Percentiles rank a stretch among this genome's conserved stretches.
Evolutionary conservation across 1,140 invertebrate species (phyloP).

Genomic region (Drosophila oshimai): DNA sequence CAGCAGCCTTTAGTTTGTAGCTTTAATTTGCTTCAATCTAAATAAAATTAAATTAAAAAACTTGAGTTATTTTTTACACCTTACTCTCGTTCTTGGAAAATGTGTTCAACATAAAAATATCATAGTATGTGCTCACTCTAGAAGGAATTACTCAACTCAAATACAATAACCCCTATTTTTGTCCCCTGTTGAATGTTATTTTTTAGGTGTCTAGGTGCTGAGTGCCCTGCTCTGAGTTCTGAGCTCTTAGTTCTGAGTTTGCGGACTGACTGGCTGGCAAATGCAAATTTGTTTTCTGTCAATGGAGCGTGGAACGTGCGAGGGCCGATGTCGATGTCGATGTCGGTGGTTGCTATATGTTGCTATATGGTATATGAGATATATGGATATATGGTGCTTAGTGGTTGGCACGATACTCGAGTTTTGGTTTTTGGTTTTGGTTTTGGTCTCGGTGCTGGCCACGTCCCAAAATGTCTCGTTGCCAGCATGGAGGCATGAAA

Average conservation of each 20-base stretch:
- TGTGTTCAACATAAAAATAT: too few relatives aligned
- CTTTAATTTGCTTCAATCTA: background rate
- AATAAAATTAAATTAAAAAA: background rate
- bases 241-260: too few relatives aligned
- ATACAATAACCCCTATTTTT: too few relatives aligned
- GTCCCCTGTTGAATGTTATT: too few relatives aligned
- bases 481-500: constrained; percentile 1
- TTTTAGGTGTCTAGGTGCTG: too few relatives aligned
- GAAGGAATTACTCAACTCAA: too few relatives aligned
- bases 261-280: constrained; percentile 31
- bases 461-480: constrained; percentile 30
- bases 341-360: constrained; percentile 21
- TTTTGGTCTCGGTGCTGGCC: constrained; percentile 27
- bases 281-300: constrained; percentile 52
- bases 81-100: too few relatives aligned
- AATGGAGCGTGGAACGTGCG: constrained; percentile 58
- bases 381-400: constrained; percentile 1
- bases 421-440: background rate
- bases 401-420: constrained; percentile 13
- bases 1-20: background rate
- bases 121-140: too few relatives aligned
- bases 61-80: rapidly evolving
- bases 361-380: background rate
- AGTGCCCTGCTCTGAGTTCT: background rate
- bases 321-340: constrained; percentile 45